These are phyloP conservation scores for Pelusios castaneus DNA, from an alignment of 2,113 vertebrate species.

Conservation along the genomic window DNA sequence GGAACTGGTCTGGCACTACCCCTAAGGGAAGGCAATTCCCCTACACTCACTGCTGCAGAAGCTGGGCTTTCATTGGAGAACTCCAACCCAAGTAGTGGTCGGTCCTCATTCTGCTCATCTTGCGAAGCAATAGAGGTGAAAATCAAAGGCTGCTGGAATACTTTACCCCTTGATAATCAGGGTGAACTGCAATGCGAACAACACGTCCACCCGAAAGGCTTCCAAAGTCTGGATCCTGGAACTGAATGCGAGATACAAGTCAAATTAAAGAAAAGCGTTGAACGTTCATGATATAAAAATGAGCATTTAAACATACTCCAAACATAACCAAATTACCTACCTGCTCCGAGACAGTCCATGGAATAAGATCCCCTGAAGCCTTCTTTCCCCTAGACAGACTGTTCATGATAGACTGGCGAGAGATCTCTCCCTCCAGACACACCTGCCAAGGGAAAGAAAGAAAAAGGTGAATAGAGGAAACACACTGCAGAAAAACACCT, in stretches of 20 bases:
- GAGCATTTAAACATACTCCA: rapidly evolving
- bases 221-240: conserved; percentile 95
- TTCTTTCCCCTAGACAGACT: conserved; percentile 96
- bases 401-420: conserved; percentile 92
- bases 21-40: background rate
- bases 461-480: background rate
- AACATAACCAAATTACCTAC: conserved; percentile 60
- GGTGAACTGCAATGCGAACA: conserved; percentile 95
- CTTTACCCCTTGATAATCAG: conserved; percentile 97
- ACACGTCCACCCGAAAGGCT: conserved; percentile 92
- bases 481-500: rapidly evolving
- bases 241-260: conserved; percentile 75
- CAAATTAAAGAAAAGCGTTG: background rate
- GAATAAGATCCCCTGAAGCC: conserved; percentile 96
- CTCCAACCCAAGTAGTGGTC: background rate
- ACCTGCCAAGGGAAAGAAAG: conserved; percentile 77
- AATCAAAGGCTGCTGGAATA: background rate
- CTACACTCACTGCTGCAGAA: background rate
- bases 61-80: rapidly evolving
- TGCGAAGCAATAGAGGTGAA: background rate
- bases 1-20: background rate
- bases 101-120: rapidly evolving
- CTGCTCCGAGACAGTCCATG: conserved; percentile 98
- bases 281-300: background rate
- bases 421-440: conserved; percentile 97